Percentiles rank a stretch among this genome's conserved stretches.
These are phyloP conservation scores for Diaperis boleti DNA, from an alignment of 2,888 invertebrate species.

Conservation along the genomic window DNA sequence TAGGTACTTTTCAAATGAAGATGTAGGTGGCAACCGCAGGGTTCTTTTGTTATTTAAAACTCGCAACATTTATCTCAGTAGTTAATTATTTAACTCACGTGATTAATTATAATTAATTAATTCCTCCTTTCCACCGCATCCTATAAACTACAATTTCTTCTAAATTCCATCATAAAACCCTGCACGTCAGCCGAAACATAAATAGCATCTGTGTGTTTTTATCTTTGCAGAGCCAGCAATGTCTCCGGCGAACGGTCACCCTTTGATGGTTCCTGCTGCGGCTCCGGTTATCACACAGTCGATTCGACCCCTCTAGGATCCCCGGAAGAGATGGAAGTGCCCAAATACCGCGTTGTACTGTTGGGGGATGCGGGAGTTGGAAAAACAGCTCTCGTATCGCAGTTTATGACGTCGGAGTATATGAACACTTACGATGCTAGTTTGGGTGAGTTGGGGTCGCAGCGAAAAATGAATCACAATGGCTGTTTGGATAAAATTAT, in stretches of 20 bases:
- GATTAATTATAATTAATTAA: too few species aligned
- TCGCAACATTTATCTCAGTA: too few species aligned
- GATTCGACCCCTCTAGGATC: conserved; percentile 82
- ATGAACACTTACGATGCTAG: conserved; percentile 96
- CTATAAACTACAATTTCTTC: too few species aligned
- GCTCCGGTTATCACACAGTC: conserved; percentile 82
- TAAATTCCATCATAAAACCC: neutral
- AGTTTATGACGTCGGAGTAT: conserved; percentile 96
- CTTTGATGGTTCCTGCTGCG: conserved; percentile 89
- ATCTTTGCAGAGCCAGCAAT: conserved; percentile 74
- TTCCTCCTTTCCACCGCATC: too few species aligned
- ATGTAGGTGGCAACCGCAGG: too few species aligned
- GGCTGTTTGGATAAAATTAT: neutral
- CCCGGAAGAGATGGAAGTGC: conserved; percentile 78
- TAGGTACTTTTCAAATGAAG: too few species aligned
- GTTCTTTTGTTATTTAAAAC: too few species aligned
- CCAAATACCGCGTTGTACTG: conserved; percentile 85
- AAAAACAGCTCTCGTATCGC: conserved; percentile 90
- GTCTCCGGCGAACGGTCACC: conserved; percentile 80
- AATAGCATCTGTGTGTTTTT: neutral
- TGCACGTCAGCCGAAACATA: neutral
- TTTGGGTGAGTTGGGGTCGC: conserved; percentile 74
- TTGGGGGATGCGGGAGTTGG: conserved; percentile 89
- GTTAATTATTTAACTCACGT: too few species aligned
- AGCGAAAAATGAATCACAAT: neutral